A percentile compares a stretch with the other conserved stretches of the same genome.
Evolutionary conservation across 2,797 vertebrate genomes (phyloP).

Genomic region (Eulemur rubriventer): DNA sequence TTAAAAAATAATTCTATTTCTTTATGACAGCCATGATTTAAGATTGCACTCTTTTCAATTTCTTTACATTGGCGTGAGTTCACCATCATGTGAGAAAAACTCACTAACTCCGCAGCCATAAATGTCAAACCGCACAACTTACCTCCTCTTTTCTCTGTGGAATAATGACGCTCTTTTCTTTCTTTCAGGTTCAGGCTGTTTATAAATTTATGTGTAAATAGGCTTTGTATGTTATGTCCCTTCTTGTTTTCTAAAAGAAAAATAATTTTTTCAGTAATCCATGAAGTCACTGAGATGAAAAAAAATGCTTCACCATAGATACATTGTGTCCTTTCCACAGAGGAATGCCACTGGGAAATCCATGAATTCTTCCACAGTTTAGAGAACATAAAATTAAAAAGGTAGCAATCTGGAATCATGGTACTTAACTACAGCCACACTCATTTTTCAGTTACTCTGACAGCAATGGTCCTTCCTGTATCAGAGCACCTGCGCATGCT

Average conservation of each 20-base stretch:
- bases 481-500: rapidly evolving
- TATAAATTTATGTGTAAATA: neutral
- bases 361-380: neutral
- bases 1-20: neutral
- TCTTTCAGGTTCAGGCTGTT: neutral
- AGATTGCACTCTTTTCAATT: constrained; percentile 5
- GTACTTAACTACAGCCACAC: neutral
- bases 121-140: neutral
- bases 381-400: neutral
- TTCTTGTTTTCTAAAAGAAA: neutral
- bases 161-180: constrained; percentile 1
- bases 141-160: neutral
- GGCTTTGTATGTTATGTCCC: neutral
- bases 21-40: constrained; percentile 43
- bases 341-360: neutral
- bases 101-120: neutral
- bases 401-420: neutral
- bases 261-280: neutral
- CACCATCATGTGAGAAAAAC: constrained; percentile 1
- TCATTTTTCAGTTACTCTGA: neutral
- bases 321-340: neutral
- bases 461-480: neutral
- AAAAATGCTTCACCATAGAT: neutral
- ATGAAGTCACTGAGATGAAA: neutral
- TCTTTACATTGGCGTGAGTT: constrained; percentile 9